Evolutionary conservation across 2,888 invertebrate genomes (phyloP).

Genomic region (Drosophila mimetica): DNA sequence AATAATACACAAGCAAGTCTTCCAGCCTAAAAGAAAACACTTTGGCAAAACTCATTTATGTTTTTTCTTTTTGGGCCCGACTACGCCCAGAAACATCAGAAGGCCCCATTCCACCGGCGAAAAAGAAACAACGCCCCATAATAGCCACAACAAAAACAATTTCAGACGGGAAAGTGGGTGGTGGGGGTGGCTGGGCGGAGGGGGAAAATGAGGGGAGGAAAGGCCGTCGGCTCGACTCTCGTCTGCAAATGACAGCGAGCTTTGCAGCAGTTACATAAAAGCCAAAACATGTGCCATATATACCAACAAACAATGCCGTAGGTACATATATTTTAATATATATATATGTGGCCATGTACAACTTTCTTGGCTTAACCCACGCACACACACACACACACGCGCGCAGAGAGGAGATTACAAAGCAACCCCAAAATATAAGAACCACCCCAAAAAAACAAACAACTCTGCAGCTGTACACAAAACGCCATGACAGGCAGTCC

Average conservation of each 20-base stretch:
- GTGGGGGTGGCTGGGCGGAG: slow-evolving; percentile 42
- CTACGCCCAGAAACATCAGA: slow-evolving; percentile 50
- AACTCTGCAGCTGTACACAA: slow-evolving; percentile 58
- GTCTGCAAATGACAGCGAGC: slow-evolving; percentile 73
- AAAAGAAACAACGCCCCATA: slow-evolving; percentile 70
- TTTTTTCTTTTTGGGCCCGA: slow-evolving; percentile 39
- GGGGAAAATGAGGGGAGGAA: slow-evolving; percentile 30
- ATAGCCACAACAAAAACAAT: slow-evolving; percentile 51
- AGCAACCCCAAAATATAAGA: slow-evolving; percentile 63
- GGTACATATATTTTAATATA: slow-evolving; percentile 27
- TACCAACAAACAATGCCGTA: slow-evolving; percentile 29
- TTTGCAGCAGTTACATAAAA: slow-evolving; percentile 72
- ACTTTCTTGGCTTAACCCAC: slow-evolving; percentile 70
- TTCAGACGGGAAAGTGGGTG: slow-evolving; percentile 24
- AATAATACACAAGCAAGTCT: slow-evolving; percentile 21
- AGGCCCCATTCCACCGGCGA: slow-evolving; percentile 1
- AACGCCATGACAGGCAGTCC: slow-evolving; percentile 64
- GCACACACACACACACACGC: slow-evolving; percentile 47
- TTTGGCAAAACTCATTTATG: slow-evolving; percentile 61
- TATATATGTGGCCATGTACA: slow-evolving; percentile 43
- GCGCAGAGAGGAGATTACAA: slow-evolving; percentile 60
- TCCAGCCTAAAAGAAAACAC: slow-evolving; percentile 32
- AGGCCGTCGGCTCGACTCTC: slow-evolving; percentile 56
- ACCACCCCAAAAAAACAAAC: slow-evolving; percentile 58
- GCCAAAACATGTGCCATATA: slow-evolving; percentile 70